Evolutionary conservation across 2,888 invertebrate species (phyloP).

Genomic region (Agapostemon virescens): DNA sequence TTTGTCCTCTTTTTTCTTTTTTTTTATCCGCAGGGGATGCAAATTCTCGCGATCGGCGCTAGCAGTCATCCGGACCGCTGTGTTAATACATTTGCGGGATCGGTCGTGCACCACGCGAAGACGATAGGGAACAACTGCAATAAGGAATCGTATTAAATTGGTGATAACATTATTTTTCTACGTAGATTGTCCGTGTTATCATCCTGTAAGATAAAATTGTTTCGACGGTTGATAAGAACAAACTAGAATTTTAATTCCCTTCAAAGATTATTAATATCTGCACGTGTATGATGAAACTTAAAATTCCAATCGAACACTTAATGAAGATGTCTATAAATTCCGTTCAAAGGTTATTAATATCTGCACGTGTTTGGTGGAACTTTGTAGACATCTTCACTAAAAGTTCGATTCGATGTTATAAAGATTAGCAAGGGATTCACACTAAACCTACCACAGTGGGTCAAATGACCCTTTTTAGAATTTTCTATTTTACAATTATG

Average conservation of each 20-base stretch:
- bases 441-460: too few species aligned
- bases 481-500: too few species aligned
- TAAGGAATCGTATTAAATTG: not conserved
- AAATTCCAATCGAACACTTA: too few species aligned
- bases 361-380: rapidly evolving
- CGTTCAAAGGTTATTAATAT: not conserved
- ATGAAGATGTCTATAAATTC: too few species aligned
- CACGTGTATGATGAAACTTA: too few species aligned
- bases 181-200: not conserved
- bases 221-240: too few species aligned
- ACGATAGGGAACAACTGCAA: not conserved
- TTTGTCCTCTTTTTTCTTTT: not conserved
- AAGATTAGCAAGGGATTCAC: too few species aligned
- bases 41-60: not conserved
- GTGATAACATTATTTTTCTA: not conserved
- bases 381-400: too few species aligned
- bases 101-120: not conserved
- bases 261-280: not conserved
- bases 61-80: not conserved
- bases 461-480: too few species aligned
- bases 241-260: too few species aligned
- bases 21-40: not conserved
- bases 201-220: too few species aligned
- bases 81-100: slow-evolving; percentile 2
- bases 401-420: too few species aligned